Conservation (phyloP, 2,113 vertebrate genomes). For the Podarcis raffonei region DNA sequence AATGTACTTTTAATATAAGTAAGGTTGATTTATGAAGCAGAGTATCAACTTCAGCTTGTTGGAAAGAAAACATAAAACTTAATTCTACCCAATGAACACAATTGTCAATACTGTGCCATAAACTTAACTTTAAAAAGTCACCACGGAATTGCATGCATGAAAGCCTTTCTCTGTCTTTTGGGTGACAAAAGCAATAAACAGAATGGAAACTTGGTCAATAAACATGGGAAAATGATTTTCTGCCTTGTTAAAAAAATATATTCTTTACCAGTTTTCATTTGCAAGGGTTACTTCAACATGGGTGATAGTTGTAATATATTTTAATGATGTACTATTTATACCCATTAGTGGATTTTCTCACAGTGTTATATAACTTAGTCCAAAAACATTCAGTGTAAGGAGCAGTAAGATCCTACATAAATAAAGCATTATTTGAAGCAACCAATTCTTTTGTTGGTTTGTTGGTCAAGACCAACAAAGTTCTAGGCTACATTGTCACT, state of each 20-base stretch:
- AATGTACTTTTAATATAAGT: neutral
- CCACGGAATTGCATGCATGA: neutral
- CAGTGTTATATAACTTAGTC: neutral
- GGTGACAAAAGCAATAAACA: neutral
- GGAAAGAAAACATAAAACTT: neutral
- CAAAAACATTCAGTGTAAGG: neutral
- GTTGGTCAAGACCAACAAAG: fast-evolving
- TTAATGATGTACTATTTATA: neutral
- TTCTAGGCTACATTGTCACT: neutral
- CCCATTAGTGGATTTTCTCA: neutral
- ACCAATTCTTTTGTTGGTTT: neutral
- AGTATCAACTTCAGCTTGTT: neutral
- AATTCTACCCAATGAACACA: neutral
- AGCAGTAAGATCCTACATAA: neutral
- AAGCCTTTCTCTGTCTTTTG: neutral
- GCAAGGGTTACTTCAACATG: neutral
- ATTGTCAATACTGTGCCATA: neutral
- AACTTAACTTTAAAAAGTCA: no score
- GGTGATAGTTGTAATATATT: neutral
- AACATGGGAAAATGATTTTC: neutral
- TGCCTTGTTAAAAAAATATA: neutral
- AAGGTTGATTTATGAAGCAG: neutral
- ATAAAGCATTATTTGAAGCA: neutral
- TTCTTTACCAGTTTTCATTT: neutral
- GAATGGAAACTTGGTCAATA: neutral